Conservation (phyloP, 2,113 vertebrate species). For the Erythrolamprus reginae region DNA sequence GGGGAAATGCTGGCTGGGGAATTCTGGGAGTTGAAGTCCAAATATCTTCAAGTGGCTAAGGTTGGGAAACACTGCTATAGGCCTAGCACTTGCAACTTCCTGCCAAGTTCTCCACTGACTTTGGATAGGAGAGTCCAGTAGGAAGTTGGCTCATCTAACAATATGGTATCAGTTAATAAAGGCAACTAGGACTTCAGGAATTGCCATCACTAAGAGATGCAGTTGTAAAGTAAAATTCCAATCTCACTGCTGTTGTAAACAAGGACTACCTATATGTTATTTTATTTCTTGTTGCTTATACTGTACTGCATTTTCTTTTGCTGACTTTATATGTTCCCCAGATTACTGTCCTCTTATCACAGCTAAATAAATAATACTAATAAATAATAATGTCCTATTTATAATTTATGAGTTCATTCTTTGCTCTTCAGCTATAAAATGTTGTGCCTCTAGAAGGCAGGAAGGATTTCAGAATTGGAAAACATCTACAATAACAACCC, state of each 20-base stretch:
- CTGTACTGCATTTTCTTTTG: neutral
- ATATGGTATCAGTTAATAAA: neutral
- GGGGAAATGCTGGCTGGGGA: too few species aligned
- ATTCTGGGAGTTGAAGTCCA: too few species aligned
- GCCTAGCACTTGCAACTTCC: neutral
- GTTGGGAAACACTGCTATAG: too few species aligned
- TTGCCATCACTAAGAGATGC: neutral
- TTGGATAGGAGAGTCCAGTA: neutral
- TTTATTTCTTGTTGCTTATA: neutral
- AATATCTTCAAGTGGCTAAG: too few species aligned
- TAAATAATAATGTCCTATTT: slow-evolving; percentile 3
- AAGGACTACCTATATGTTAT: neutral
- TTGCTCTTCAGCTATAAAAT: slow-evolving; percentile 6
- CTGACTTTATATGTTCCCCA: neutral
- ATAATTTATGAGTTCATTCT: slow-evolving; percentile 9
- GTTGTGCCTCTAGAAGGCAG: neutral
- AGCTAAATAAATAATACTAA: neutral
- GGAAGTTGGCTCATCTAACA: neutral
- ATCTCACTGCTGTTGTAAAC: neutral
- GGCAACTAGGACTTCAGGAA: neutral
- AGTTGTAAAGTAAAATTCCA: neutral
- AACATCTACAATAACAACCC: neutral
- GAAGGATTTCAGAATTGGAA: neutral
- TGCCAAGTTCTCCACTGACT: neutral
- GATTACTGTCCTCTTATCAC: neutral